Evolutionary conservation across 2,797 vertebrate genomes (phyloP).

Genomic region (Enteromius afrohamiltoni): DNA sequence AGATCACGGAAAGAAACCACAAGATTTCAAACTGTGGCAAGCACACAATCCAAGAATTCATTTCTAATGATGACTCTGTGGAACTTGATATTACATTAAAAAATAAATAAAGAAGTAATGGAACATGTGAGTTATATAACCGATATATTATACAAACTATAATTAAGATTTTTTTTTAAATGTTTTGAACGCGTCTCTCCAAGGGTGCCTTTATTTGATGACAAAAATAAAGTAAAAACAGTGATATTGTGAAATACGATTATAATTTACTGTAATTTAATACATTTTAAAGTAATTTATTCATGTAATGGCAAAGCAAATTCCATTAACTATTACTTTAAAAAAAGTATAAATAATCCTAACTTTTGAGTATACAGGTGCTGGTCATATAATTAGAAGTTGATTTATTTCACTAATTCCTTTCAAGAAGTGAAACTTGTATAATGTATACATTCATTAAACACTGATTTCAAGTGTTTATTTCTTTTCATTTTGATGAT

Average conservation of each 20-base stretch:
- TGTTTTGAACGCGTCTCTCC: not conserved
- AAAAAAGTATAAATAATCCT: too few relatives aligned
- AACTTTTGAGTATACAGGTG: not conserved
- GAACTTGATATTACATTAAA: not conserved
- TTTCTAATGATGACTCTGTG: conserved; percentile 5
- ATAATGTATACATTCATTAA: too few relatives aligned
- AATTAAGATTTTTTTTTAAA: not conserved
- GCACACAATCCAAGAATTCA: conserved; percentile 8
- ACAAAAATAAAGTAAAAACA: not conserved
- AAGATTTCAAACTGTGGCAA: conserved; percentile 16
- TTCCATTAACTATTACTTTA: not conserved
- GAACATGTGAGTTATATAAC: too few relatives aligned
- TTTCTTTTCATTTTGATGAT: too few relatives aligned
- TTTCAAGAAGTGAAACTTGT: too few relatives aligned
- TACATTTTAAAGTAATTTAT: not conserved
- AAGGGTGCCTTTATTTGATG: not conserved
- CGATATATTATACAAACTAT: not conserved
- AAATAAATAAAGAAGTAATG: not conserved
- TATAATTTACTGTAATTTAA: not conserved
- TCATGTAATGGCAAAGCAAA: too few relatives aligned
- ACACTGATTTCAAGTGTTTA: too few relatives aligned
- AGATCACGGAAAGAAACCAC: conserved; percentile 13
- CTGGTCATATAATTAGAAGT: too few relatives aligned
- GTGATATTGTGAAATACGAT: not conserved
- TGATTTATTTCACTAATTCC: too few relatives aligned